These are phyloP conservation scores for Nephrocerus scutellatus DNA, from an alignment of 2,888 invertebrate species.

Conservation along the genomic window DNA sequence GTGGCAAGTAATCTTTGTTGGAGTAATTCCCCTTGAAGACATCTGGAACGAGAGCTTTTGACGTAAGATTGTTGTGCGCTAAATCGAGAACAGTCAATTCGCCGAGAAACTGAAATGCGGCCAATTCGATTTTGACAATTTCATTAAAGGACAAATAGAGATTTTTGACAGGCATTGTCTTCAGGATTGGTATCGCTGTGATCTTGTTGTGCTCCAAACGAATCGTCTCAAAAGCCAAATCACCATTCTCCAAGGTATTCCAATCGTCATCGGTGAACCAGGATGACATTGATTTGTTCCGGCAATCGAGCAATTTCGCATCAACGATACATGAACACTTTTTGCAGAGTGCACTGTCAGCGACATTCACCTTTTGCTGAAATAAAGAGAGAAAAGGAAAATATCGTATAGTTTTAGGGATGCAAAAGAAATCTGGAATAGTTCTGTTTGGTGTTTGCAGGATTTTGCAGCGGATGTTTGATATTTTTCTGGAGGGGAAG, in stretches of 20 bases:
- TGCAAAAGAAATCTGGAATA: too few species aligned
- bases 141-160: constrained; percentile 59
- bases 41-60: constrained; percentile 55
- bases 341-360: constrained; percentile 48
- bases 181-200: constrained; percentile 46
- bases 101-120: constrained; percentile 58
- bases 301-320: constrained; percentile 52
- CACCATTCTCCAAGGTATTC: constrained; percentile 42
- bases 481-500: too few species aligned
- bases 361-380: constrained; percentile 27
- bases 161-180: constrained; percentile 47
- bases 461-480: too few species aligned
- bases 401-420: constrained; percentile 14
- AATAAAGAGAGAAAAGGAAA: constrained; percentile 10
- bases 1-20: constrained; percentile 29
- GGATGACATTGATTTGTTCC: constrained; percentile 47
- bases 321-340: constrained; percentile 50
- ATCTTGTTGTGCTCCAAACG: constrained; percentile 39
- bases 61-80: constrained; percentile 60
- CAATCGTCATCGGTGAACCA: constrained; percentile 55
- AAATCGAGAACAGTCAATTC: constrained; percentile 60
- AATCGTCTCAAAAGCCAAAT: constrained; percentile 34
- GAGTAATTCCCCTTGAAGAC: constrained; percentile 56
- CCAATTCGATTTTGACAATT: constrained; percentile 56
- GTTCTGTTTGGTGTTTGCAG: too few species aligned